Evolutionary conservation across 37 sponge, comb jelly and placozoan species (phyloP), one percentile per base, ranked within the genome.

Genomic region (Chondrilla cf. caribensis): DNA sequence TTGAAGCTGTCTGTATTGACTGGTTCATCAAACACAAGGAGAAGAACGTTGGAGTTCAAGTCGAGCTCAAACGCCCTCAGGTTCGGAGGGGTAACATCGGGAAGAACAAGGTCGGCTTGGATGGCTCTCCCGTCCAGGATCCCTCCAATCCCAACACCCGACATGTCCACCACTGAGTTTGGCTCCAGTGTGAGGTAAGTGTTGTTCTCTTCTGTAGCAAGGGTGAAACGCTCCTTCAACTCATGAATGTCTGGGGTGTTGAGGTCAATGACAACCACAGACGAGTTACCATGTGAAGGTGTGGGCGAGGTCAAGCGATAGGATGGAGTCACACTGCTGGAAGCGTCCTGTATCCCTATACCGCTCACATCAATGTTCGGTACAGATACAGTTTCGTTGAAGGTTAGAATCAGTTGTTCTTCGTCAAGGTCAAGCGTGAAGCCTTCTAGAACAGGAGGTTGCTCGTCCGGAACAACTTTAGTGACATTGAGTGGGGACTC

Each of bases 21-120:
- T 58, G 93, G 89, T 73, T 96, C 97, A 67, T 82, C 64, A 58
- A 93, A 96, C 2, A 84, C 60, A 4, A 93, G 78, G 9, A 84
- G 15, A 8, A 96, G 32, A 18, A 41, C 22, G 19, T 93, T 91
- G 14, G 38, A 29, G 64, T 96, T 83, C 76, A 93, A 79, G 71
- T 96, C 91, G 22, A 96, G 65, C 22, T 72, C 79, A 72, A 86
- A 94, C 29, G 79, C 60, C 4, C 80, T 41, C 54, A 94, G 77
- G 32, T 64, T 37, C 3, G 95, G 95, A 6, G 64, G 31, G 70
- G 75, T 83, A 0, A 1, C 2, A 31, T 94, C 95, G 9, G 85
- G 84, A 8, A 73, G 68, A 25, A 79, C 86, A 43, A 25, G 58
- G 17, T 54, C 68, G 17, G 68, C 92, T 33, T 37, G 83, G 0